Percentiles rank a stretch among this genome's conserved stretches.
phyloP scores from a whole-genome alignment of 2,888 invertebrate genomes.

The Thymelicus sylvestris region DNA sequence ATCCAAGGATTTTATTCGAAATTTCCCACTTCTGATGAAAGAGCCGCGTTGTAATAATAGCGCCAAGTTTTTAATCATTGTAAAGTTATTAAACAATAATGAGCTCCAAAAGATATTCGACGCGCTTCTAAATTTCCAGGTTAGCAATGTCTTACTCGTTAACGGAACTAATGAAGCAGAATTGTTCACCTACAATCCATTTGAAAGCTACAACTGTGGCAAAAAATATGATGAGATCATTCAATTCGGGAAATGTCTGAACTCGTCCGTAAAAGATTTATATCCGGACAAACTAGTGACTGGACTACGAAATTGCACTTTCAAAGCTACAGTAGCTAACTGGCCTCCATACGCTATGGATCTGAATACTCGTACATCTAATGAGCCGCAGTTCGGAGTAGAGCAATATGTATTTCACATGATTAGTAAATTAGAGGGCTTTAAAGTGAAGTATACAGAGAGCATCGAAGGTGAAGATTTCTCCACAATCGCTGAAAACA shows the following conservation, averaged over 20 bases:
- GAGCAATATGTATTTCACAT: constrained; percentile 51
- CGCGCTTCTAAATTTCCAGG: constrained; percentile 50
- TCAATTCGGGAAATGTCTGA: constrained; percentile 55
- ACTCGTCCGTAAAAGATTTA: constrained; percentile 42
- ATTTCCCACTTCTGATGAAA: constrained; percentile 43
- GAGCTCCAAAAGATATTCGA: constrained; percentile 54
- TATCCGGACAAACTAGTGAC: constrained; percentile 54
- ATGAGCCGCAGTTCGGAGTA: constrained; percentile 39
- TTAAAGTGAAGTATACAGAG: constrained; percentile 54
- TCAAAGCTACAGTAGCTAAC: constrained; percentile 54
- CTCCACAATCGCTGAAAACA: constrained; percentile 42
- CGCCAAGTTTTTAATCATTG: constrained; percentile 53
- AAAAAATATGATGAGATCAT: constrained; percentile 55
- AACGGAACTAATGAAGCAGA: constrained; percentile 51
- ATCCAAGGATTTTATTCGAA: constrained; percentile 42
- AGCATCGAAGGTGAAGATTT: constrained; percentile 44
- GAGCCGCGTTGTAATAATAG: constrained; percentile 58
- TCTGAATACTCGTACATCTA: constrained; percentile 32
- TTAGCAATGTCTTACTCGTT: constrained; percentile 54
- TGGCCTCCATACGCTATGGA: constrained; percentile 60
- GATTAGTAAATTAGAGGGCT: constrained; percentile 54
- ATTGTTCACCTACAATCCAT: constrained; percentile 65
- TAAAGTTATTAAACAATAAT: constrained; percentile 44
- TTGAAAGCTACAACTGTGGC: constrained; percentile 64
- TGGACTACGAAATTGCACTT: constrained; percentile 58